Evolutionary conservation across 1,140 invertebrate genomes (phyloP).

Genomic region (Leptinotarsa undecemlineata): DNA sequence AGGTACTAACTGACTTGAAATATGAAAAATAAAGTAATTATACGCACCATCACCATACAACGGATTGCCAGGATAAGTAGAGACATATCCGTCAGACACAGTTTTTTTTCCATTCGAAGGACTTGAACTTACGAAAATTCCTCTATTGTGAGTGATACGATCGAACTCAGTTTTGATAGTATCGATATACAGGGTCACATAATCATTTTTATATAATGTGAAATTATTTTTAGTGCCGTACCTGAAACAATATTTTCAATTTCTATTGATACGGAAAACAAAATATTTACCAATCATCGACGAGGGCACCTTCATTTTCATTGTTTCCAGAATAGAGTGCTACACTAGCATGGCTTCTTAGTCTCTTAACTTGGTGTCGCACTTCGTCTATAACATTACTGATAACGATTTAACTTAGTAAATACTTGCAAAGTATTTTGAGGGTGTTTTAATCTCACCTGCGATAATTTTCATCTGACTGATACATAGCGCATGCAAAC

Average conservation of each 20-base stretch:
- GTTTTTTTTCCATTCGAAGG: constrained; percentile 87
- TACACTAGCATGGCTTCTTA: constrained; percentile 89
- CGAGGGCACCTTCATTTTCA: constrained; percentile 88
- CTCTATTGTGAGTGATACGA: constrained; percentile 59
- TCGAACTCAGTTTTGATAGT: constrained; percentile 72
- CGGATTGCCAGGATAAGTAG: constrained; percentile 75
- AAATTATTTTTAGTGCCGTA: constrained; percentile 68
- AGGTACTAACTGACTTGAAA: too few species aligned
- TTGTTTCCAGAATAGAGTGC: constrained; percentile 95
- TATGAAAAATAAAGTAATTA: too few species aligned
- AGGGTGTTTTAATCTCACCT: not conserved
- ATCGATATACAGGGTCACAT: constrained; percentile 83
- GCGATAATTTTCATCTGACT: constrained; percentile 59
- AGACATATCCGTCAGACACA: constrained; percentile 72
- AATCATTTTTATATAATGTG: constrained; percentile 75
- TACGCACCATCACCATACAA: constrained; percentile 84
- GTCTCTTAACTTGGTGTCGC: constrained; percentile 77
- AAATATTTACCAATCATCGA: not conserved
- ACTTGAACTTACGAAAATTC: constrained; percentile 80
- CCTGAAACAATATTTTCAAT: constrained; percentile 22
- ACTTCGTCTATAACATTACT: constrained; percentile 75
- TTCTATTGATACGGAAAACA: not conserved
- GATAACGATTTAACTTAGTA: constrained; percentile 10
- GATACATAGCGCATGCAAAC: constrained; percentile 98
- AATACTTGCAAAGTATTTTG: not conserved